Conservation (phyloP, 2,113 vertebrate species). For the Anhinga rufa region DNA sequence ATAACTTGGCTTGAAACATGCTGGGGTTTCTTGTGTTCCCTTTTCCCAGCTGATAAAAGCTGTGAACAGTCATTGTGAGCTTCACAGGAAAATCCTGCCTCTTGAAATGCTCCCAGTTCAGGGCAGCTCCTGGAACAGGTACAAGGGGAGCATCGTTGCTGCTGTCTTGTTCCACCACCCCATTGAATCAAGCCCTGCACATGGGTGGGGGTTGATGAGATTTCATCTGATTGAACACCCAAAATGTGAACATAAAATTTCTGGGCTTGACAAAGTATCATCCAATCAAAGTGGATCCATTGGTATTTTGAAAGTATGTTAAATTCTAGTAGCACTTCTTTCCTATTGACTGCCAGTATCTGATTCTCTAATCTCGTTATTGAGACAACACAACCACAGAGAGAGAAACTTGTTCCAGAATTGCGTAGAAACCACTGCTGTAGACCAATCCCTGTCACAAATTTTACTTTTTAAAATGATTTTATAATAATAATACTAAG, state of each 20-base stretch:
- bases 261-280: background rate
- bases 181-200: background rate
- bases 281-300: background rate
- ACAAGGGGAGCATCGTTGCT: background rate
- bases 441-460: background rate
- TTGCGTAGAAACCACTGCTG: no score
- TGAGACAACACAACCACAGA: background rate
- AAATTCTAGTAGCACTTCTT: no score
- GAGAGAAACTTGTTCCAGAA: background rate
- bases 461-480: background rate
- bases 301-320: background rate
- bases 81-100: rapidly evolving
- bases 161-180: background rate
- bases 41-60: background rate
- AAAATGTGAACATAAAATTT: background rate
- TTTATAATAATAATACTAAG: background rate
- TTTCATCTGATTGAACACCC: background rate
- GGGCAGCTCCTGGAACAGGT: background rate
- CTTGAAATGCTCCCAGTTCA: rapidly evolving
- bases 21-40: background rate
- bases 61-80: background rate
- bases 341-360: rapidly evolving
- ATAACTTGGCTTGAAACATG: background rate
- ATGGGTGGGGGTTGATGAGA: rapidly evolving
- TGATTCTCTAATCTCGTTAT: background rate